Base-by-base conservation (phyloP, 2,888 invertebrate genomes). In the Drosophila eohydei region DNA sequence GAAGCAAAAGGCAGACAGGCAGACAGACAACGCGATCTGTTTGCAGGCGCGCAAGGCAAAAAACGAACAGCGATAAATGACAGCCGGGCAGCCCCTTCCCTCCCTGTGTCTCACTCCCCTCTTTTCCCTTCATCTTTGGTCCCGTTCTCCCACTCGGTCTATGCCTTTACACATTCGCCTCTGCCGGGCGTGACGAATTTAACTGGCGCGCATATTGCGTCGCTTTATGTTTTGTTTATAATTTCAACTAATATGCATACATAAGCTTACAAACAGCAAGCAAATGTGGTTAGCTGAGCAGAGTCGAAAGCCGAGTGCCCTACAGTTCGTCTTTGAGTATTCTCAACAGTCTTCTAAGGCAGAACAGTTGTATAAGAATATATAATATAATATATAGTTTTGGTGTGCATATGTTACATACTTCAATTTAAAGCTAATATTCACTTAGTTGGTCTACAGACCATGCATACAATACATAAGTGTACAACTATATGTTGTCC, bases 211-310 rank as follows among this genome's bases (percentile, higher is more conserved):
- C 83, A 80, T 84, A 72, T 79, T 79, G 82, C 83, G 74, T 74
- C 65, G 74, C 85, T 81, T 79, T 79, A 79, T 89, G 82, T 89
- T 83, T 83, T 84, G 82, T 77, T 88, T 89, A 89, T 84, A 89
- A 84, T 84, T 89, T 88, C 77, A 89, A 88, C 89, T 89, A 89
- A 84, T 89, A 85, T 84, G 82, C 84, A 84, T 68, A 84, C 62
- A 66, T 58, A 54, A 74, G 71, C 71, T 75, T 43, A 70, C 61
- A 52, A 71, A 51, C n/a, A 51, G 43, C 44, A 32, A 14, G 26
- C 16, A 26, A 32, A 34, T 16, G 38, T n/a, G 9, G 6, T 2
- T n/a, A 26, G n/a, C 34, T 6, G 28, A n/a, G 28, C 12, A 21
- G n/a, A 52, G 26, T 3, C 12, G 56, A 28, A 6, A 44, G 41